Percentiles rank a stretch among this genome's conserved stretches.
These are phyloP conservation scores for Leptatherina wallacei DNA, from an alignment of 2,797 vertebrate genomes.

Conservation along the genomic window DNA sequence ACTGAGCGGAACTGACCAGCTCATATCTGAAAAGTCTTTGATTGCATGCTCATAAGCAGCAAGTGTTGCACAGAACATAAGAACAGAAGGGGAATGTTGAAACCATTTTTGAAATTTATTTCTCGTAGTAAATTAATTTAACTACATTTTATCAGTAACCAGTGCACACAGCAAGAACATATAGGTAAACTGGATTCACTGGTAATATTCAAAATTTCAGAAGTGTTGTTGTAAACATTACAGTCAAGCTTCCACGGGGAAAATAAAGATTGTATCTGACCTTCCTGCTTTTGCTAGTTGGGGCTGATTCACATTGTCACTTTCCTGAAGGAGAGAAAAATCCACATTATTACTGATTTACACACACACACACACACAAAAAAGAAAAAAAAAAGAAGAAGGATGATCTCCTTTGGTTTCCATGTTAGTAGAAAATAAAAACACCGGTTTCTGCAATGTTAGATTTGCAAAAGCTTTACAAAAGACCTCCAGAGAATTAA, in stretches of 20 bases:
- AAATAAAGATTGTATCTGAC: conserved; percentile 9
- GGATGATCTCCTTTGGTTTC: too few species aligned
- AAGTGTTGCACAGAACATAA: too few species aligned
- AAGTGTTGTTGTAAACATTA: not conserved
- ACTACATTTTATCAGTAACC: not conserved
- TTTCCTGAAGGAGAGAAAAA: conserved; percentile 58
- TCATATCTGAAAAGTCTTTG: too few species aligned
- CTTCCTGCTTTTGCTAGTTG: conserved; percentile 67
- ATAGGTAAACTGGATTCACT: not conserved
- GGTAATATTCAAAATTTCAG: too few species aligned
- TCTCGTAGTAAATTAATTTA: not conserved
- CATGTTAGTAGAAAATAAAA: not conserved
- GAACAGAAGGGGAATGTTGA: not conserved
- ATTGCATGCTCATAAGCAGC: too few species aligned
- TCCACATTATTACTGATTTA: not conserved
- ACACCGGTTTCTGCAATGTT: not conserved
- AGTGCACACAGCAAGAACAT: not conserved
- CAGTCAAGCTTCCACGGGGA: not conserved
- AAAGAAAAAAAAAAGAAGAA: not conserved
- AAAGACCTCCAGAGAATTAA: too few species aligned
- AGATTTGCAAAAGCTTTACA: not conserved
- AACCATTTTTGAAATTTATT: not conserved
- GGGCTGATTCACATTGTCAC: conserved; percentile 62
- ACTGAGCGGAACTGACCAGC: not conserved
- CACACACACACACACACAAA: too few species aligned